Evolutionary conservation across 1,140 invertebrate genomes (phyloP).

Genomic region (Pseudachorutes palmiensis): DNA sequence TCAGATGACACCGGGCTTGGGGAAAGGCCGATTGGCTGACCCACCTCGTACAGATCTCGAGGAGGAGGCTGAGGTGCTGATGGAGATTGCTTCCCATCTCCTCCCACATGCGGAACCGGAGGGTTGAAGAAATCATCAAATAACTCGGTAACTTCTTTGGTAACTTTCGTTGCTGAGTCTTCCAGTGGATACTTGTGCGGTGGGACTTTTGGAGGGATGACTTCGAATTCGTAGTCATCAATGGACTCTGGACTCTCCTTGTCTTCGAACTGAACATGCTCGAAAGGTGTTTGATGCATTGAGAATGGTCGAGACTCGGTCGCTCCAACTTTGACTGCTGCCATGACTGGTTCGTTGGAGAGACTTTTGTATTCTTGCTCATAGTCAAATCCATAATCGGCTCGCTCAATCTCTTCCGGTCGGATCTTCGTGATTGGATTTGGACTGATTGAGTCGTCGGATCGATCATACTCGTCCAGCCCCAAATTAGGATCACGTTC

Average conservation of each 20-base stretch:
- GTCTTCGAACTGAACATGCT: background rate
- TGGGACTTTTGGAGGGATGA: background rate
- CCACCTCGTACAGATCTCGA: background rate
- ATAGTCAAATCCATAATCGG: constrained; percentile 6
- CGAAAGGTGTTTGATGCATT: background rate
- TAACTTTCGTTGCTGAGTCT: background rate
- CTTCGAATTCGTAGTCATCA: constrained; percentile 8
- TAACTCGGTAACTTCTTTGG: background rate
- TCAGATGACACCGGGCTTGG: background rate
- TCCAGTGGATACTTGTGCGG: constrained; percentile 7
- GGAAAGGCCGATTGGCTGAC: background rate
- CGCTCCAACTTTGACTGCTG: background rate
- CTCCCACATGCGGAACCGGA: background rate
- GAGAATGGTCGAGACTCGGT: background rate
- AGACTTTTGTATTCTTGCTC: background rate
- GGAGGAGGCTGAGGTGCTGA: background rate
- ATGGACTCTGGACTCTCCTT: constrained; percentile 6
- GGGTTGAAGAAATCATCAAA: background rate
- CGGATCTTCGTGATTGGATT: constrained; percentile 4
- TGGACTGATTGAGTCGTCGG: constrained; percentile 13
- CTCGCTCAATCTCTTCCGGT: background rate
- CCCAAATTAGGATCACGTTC: constrained; percentile 16
- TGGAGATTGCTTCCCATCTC: background rate
- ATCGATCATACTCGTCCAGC: constrained; percentile 10
- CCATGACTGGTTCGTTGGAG: background rate